These are phyloP conservation scores for Polyommatus iphigenia DNA, from an alignment of 2,888 invertebrate genomes.

Conservation along the genomic window DNA sequence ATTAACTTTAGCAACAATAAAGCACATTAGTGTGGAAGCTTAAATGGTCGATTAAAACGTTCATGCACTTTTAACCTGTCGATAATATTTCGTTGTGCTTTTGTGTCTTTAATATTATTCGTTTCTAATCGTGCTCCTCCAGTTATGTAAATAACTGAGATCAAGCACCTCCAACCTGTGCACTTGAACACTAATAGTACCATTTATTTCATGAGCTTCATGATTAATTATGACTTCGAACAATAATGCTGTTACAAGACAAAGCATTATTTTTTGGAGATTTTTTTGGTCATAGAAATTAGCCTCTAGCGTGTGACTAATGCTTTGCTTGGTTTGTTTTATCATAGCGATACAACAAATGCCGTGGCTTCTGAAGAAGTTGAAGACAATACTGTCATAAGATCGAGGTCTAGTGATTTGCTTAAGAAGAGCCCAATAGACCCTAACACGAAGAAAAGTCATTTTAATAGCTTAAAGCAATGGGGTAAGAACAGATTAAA, in stretches of 20 bases:
- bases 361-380: constrained; percentile 77
- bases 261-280: constrained; percentile 64
- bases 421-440: constrained; percentile 85
- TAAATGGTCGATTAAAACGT: constrained; percentile 61
- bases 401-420: constrained; percentile 88
- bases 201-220: constrained; percentile 75
- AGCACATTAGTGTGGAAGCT: constrained; percentile 74
- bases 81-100: constrained; percentile 72
- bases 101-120: constrained; percentile 69
- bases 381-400: constrained; percentile 78
- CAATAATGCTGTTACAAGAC: constrained; percentile 70
- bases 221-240: constrained; percentile 69
- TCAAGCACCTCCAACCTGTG: constrained; percentile 67
- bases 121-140: constrained; percentile 72
- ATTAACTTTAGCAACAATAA: constrained; percentile 65
- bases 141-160: constrained; percentile 43
- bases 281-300: constrained; percentile 59
- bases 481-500: constrained; percentile 91
- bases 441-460: constrained; percentile 78
- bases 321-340: constrained; percentile 81
- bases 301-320: constrained; percentile 79
- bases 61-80: constrained; percentile 69
- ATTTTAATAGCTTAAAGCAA: constrained; percentile 90
- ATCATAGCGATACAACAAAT: constrained; percentile 77
- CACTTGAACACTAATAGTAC: constrained; percentile 77